phyloP scores from a whole-genome alignment of 2,113 vertebrate genomes.

The Petaurus breviceps region DNA sequence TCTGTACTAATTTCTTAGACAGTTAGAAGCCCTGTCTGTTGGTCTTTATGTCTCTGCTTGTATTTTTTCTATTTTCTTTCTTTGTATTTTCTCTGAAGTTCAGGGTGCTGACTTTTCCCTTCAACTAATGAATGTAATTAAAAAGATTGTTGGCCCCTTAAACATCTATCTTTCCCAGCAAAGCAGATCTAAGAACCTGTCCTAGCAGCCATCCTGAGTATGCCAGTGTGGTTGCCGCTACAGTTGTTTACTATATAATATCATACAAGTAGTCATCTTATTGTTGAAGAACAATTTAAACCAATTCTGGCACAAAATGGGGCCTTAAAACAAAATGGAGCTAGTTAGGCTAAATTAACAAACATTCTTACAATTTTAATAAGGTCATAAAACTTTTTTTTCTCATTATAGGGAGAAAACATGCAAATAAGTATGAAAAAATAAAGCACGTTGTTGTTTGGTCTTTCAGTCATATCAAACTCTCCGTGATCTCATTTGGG shows the following conservation, averaged over 20 bases:
- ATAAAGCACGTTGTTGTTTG: background rate
- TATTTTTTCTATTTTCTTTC: too few species aligned
- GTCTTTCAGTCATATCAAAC: background rate
- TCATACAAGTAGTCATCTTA: background rate
- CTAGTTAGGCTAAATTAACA: background rate
- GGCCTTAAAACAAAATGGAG: background rate
- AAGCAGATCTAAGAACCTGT: too few species aligned
- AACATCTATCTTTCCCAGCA: too few species aligned
- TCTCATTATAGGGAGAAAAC: background rate
- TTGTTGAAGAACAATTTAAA: background rate
- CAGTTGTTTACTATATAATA: background rate
- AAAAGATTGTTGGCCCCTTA: too few species aligned
- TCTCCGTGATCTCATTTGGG: background rate
- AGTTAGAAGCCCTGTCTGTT: too few species aligned
- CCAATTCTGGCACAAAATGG: background rate
- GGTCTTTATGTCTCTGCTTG: too few species aligned
- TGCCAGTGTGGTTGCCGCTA: too few species aligned
- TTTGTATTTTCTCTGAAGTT: too few species aligned
- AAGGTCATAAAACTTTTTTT: background rate
- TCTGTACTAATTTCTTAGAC: too few species aligned
- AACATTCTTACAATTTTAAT: background rate
- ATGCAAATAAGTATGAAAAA: background rate
- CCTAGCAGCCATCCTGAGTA: too few species aligned
- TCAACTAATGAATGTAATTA: too few species aligned
- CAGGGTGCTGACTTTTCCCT: too few species aligned